Evolutionary conservation across 2,797 vertebrate genomes (phyloP).

Genomic region (Poeciliopsis gracilis): DNA sequence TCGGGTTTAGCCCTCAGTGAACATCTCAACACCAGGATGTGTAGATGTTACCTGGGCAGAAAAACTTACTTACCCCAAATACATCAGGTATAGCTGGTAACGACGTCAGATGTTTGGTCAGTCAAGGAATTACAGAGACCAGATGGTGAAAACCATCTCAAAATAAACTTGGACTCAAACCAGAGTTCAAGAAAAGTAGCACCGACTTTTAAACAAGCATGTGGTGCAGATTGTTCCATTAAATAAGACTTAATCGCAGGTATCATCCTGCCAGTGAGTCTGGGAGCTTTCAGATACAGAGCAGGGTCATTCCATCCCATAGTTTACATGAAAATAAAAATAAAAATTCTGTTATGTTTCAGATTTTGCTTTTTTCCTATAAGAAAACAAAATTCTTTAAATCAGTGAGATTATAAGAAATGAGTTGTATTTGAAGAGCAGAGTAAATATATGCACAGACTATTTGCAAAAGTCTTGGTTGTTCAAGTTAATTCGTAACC

Average conservation of each 20-base stretch:
- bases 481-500: neutral
- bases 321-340: slow-evolving; percentile 3
- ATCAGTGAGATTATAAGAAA: neutral
- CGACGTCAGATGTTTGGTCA: slow-evolving; percentile 59
- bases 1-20: slow-evolving; percentile 20
- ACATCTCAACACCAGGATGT: slow-evolving; percentile 19
- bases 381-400: neutral
- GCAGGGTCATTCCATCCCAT: slow-evolving; percentile 70
- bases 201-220: slow-evolving; percentile 59
- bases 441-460: neutral
- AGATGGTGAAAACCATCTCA: slow-evolving; percentile 18
- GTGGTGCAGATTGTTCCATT: slow-evolving; percentile 37
- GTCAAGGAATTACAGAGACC: slow-evolving; percentile 37
- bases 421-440: neutral
- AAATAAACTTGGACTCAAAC: slow-evolving; percentile 31
- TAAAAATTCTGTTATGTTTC: neutral
- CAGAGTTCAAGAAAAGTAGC: slow-evolving; percentile 49
- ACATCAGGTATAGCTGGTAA: slow-evolving; percentile 23
- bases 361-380: neutral
- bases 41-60: slow-evolving; percentile 3
- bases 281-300: slow-evolving; percentile 73
- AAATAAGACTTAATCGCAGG: slow-evolving; percentile 62
- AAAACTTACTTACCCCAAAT: slow-evolving; percentile 1
- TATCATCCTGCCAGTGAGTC: slow-evolving; percentile 40
- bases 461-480: neutral